Evolutionary conservation across 2,113 vertebrate genomes (phyloP), one percentile per base, ranked within the genome.

Genomic region (Gavia stellata): DNA sequence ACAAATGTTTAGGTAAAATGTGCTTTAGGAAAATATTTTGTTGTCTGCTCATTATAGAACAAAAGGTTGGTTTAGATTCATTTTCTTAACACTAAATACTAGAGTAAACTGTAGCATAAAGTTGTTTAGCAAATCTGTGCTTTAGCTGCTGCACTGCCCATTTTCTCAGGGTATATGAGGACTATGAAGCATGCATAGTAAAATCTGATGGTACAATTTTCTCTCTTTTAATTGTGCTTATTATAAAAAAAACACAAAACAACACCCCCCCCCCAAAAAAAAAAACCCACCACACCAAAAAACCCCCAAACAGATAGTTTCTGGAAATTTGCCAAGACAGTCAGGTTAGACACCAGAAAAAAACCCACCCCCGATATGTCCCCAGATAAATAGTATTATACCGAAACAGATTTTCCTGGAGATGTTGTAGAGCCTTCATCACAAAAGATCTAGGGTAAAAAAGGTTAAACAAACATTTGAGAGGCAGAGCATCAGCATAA

Each of bases 401-500:
- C 17, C 20, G 8, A 28, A 74, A 50, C 4, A 24, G 7, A 71
- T 61, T 84, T 86, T 81, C 56, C 65, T 63, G 7, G 40, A 61
- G 17, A 50, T 34, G 23, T 3, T 78, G 33, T 38, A 26, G 24
- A 90, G 23, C 18, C 6, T 81, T 29, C n/a, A 74, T 25, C n/a
- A 71, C 36, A 52, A 67, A 58, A 44, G 26, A 78, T 36, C 33
- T 34, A 7, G 3, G 25, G 3, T 2, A 24, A 0, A 42, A 80
- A n/a, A 31, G 40, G 7, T 87, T 81, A 81, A 95, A 52, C 25
- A 86, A 95, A 81, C n/a, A 81, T 50, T 18, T 72, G 61, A 85
- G 42, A 88, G 26, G 42, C 12, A 83, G n/a, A 86, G n/a, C 38
- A 92, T 78, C 68, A 87, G 77, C 86, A 79, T 79, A 96, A 91